Base-by-base conservation (phyloP, 2,797 vertebrate species). In the Rhabdomys pumilio region DNA sequence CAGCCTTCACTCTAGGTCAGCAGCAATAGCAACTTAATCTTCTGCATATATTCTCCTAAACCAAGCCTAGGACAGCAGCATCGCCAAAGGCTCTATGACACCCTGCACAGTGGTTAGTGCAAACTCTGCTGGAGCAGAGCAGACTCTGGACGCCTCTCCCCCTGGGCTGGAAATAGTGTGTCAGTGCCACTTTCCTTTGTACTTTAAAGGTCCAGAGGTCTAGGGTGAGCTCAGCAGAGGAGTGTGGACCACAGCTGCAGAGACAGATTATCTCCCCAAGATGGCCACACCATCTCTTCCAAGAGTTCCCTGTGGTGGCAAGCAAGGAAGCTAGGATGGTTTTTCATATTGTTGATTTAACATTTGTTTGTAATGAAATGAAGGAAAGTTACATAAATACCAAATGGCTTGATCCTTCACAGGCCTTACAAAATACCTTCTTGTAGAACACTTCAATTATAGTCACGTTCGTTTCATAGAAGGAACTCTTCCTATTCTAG, bases 1-100 rank as follows among this genome's bases (percentile, higher is more conserved):
- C 34, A 65, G 61, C 63, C 34, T 29, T 20, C 53, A 14, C 0
- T 72, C 2, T 0, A 13, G 59, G n/a, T 19, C 22, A 2, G 38
- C 19, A 0, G 47, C 7, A 41, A 11, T 2, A 1, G 11, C 0
- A 34, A 31, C 4, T 29, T 11, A 1, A 4, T 44, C 26, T 15
- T 47, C 1, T 55, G 0, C 22, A 0, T 4, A 12, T n/a, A 1
- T 1, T 24, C 29, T 19, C 14, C 65, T 7, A 53, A 11, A 1
- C 34, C 1, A 2, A 41, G 63, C 44, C n/a, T 24, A 1, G 0
- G 0, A 14, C 59, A 0, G 0, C 26, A 44, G 17, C 65, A 3
- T 31, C 10, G 65, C 3, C 22, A 1, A 17, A 44, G 87, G 65
- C 59, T 19, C 59, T 0, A 22, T 4, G 38, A 17, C 26, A 31